These are phyloP conservation scores for Lithophane socia DNA, from an alignment of 2,888 invertebrate genomes.

Conservation along the genomic window DNA sequence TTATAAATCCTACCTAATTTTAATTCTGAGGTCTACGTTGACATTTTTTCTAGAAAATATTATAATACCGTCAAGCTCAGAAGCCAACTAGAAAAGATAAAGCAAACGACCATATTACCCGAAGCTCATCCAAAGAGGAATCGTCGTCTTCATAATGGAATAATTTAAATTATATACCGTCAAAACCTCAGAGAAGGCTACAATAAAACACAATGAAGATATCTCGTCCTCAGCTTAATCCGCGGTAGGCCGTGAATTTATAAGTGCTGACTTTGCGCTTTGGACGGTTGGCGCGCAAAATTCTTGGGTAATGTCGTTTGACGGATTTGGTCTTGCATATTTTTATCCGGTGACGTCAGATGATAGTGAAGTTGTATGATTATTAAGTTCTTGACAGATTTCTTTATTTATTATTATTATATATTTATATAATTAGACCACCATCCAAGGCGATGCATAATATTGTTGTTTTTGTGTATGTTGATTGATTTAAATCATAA, in stretches of 20 bases:
- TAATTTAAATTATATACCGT: conserved; percentile 84
- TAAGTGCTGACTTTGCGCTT: conserved; percentile 80
- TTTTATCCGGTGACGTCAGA: conserved; percentile 17
- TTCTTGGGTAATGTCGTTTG: conserved; percentile 58
- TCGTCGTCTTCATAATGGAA: conserved; percentile 78
- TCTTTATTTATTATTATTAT: not conserved
- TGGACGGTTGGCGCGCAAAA: conserved; percentile 75
- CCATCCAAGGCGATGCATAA: too few relatives aligned
- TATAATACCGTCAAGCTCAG: conserved; percentile 4
- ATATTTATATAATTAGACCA: too few relatives aligned
- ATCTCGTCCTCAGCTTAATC: conserved; percentile 80
- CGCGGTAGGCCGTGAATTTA: conserved; percentile 78
- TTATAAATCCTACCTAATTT: not conserved
- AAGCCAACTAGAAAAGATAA: conserved; percentile 60
- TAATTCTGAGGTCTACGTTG: not conserved
- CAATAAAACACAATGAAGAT: conserved; percentile 82
- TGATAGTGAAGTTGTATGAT: not conserved
- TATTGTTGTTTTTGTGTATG: too few relatives aligned
- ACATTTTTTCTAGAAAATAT: conserved; percentile 14
- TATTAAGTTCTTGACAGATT: not conserved
- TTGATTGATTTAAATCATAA: not conserved
- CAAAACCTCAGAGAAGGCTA: conserved; percentile 75
- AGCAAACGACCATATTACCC: conserved; percentile 60
- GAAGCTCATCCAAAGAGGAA: conserved; percentile 63
- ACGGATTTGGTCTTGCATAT: conserved; percentile 49